Evolutionary conservation across 2,797 vertebrate species (phyloP), one percentile per base, ranked within the genome.

Genomic region (Sciurus vulgaris): DNA sequence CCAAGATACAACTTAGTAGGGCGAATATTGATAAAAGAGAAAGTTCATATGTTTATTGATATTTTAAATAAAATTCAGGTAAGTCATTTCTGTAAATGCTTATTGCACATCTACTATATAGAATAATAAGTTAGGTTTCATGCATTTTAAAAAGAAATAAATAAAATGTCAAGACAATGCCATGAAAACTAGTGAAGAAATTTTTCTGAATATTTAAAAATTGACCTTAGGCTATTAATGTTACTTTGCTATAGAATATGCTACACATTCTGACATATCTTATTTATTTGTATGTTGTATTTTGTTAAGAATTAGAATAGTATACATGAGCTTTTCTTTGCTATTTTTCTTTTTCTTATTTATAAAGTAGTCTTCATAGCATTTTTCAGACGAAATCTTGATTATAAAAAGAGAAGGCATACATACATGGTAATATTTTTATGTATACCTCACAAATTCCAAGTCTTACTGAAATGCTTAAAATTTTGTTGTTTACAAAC

Each of bases 61-160:
- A 94, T 89, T 86, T 96, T 83, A 93, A 95, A 83, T 79, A 82
- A 79, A 96, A 84, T 76, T 93, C 7, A 93, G 33, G 84, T 94
- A 96, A 87, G 69, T 91, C 18, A 92, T 14, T 95, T 93, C 38
- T 95, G 13, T 6, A 91, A 89, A 92, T 93, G 2, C 49, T 84
- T 91, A 89, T 14, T 54, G 15, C 33, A 78, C 14, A 67, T 73
- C 7, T 92, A 30, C 47, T 65, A 28, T 70, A 51, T 76, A 86
- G 33, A 95, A 51, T 90, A 74, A 41, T 77, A 82, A 70, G 30
- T 41, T 67, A 72, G 33, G 24, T 89, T 49, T 5, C 51, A 5
- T 86, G 17, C n/a, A 56, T 49, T 82, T 86, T 92, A 30, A 78
- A 93, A 84, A 91, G 28, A 73, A 87, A 11, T 76, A 76, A 92